Evolutionary conservation across 2,113 vertebrate species (phyloP).

Genomic region (Python bivittatus): DNA sequence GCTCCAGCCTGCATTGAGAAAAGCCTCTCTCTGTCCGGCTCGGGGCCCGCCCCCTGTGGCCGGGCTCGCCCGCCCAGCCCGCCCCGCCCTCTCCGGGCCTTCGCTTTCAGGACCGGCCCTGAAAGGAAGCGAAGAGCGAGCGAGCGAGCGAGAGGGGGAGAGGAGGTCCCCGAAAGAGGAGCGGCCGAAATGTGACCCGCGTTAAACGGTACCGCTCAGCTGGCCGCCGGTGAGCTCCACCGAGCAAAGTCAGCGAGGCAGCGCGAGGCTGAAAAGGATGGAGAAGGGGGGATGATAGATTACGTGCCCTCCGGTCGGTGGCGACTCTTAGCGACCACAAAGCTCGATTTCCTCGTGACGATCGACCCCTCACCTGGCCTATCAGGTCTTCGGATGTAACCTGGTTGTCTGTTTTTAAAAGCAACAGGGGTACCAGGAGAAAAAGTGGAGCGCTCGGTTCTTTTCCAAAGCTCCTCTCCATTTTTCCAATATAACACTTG

Average conservation of each 20-base stretch:
- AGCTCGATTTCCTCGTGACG: not conserved
- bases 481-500: not conserved
- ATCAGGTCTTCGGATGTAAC: not conserved
- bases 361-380: not conserved
- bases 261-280: not conserved
- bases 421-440: not conserved
- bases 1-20: not conserved
- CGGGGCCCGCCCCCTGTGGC: not conserved
- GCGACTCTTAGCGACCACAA: not conserved
- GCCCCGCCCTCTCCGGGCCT: constrained; percentile 6
- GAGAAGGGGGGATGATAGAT: too few relatives aligned
- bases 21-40: not conserved
- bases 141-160: too few relatives aligned
- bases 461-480: not conserved
- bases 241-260: not conserved
- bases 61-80: constrained; percentile 8
- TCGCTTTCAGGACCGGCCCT: not conserved
- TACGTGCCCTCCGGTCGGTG: not conserved
- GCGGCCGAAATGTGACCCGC: not conserved
- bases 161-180: not conserved
- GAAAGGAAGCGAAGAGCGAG: not conserved
- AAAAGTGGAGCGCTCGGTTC: not conserved
- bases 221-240: not conserved
- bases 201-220: not conserved
- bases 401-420: too few relatives aligned